Evolutionary conservation across 2,113 vertebrate species (phyloP).

Genomic region (Ornithorhynchus anatinus): DNA sequence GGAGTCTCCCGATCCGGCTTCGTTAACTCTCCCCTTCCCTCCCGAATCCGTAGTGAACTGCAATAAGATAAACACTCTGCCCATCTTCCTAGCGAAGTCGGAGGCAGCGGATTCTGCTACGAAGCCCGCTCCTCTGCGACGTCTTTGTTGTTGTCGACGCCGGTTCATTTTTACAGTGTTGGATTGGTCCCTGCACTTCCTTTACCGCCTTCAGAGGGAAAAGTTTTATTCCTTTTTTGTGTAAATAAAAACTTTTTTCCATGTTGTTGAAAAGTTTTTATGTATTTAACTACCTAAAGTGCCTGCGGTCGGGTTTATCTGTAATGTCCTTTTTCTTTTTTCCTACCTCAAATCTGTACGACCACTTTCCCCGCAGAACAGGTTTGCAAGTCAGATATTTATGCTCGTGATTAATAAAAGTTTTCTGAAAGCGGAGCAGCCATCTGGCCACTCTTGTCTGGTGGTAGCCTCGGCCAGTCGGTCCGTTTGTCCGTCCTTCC

Average conservation of each 20-base stretch:
- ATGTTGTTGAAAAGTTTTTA: conserved; percentile 48
- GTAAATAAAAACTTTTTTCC: conserved; percentile 56
- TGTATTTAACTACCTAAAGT: conserved; percentile 79
- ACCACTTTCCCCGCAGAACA: conserved; percentile 70
- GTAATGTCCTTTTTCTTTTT: conserved; percentile 56
- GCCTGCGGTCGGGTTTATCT: conserved; percentile 56
- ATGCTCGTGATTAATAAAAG: conserved; percentile 68
- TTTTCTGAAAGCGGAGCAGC: conserved; percentile 41
- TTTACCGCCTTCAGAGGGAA: conserved; percentile 25
- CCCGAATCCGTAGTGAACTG: conserved; percentile 9
- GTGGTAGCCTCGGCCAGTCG: too few relatives aligned
- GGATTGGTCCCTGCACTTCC: conserved; percentile 35
- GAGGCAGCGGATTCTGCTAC: neutral
- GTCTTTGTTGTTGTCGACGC: conserved; percentile 17
- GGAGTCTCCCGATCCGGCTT: neutral
- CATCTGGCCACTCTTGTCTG: neutral
- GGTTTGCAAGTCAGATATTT: conserved; percentile 67
- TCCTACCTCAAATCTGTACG: conserved; percentile 78
- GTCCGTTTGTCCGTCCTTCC: too few relatives aligned
- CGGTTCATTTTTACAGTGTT: neutral
- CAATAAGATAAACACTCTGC: conserved; percentile 28
- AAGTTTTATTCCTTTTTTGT: conserved; percentile 17
- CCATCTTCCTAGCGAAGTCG: neutral
- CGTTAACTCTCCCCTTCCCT: neutral
- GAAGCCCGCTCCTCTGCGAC: neutral